Percentiles rank a stretch among this genome's conserved stretches.
Conservation (phyloP, 92 coral and sea anemone genomes). For the Muricea muricata region DNA sequence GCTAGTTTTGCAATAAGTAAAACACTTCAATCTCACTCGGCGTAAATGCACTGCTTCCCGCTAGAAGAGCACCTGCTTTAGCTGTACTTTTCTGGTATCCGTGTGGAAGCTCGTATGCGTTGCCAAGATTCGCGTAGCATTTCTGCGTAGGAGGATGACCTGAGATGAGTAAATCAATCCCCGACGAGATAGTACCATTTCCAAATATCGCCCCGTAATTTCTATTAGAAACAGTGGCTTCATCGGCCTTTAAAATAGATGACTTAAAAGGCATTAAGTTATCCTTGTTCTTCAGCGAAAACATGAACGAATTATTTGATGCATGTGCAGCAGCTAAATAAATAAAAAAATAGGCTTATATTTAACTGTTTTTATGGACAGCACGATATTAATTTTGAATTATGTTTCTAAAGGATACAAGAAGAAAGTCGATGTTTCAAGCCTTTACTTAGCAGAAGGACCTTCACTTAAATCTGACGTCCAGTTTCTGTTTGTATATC, state of each 20-base stretch:
- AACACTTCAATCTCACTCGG: conserved; percentile 16
- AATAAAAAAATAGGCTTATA: not conserved
- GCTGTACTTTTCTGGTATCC: not conserved
- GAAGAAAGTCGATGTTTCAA: too few species aligned
- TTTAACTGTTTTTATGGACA: too few species aligned
- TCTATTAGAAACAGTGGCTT: not conserved
- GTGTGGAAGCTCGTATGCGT: not conserved
- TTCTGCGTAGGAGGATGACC: not conserved
- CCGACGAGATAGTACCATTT: not conserved
- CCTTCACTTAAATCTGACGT: too few species aligned
- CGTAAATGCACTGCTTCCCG: not conserved
- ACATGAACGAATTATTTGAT: not conserved
- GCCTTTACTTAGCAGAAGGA: too few species aligned
- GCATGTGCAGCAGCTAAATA: not conserved
- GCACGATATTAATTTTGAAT: too few species aligned
- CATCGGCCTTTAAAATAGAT: not conserved
- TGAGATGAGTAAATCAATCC: not conserved
- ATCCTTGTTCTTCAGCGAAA: conserved; percentile 10
- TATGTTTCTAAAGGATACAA: too few species aligned
- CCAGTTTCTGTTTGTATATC: too few species aligned
- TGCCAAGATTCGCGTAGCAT: not conserved
- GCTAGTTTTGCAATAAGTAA: not conserved
- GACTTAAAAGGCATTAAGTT: not conserved
- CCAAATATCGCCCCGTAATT: conserved; percentile 1
- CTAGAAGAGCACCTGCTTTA: not conserved